These are phyloP conservation scores for Phataginus tricuspis DNA, from an alignment of 2,797 vertebrate genomes.

Conservation along the genomic window DNA sequence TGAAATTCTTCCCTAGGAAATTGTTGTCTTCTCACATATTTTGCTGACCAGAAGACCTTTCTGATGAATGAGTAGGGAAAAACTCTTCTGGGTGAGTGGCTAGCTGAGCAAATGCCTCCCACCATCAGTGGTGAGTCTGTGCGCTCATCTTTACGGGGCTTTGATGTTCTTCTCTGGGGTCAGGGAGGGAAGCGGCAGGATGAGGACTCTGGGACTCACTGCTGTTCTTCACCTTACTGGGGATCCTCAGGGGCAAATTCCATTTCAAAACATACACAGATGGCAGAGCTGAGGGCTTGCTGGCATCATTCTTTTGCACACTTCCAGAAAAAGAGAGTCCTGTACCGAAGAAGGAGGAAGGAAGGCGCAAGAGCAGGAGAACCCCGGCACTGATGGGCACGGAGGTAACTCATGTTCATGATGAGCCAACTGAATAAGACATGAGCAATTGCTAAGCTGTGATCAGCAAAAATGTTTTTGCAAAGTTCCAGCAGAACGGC, in stretches of 20 bases:
- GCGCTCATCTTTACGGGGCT: not conserved
- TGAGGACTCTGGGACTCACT: not conserved
- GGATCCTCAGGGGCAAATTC: not conserved
- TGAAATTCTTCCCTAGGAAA: constrained; percentile 67
- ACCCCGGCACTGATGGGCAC: not conserved
- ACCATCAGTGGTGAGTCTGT: not conserved
- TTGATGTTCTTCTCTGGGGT: not conserved
- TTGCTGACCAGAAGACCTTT: constrained; percentile 68
- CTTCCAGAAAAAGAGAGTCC: not conserved
- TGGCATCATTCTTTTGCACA: not conserved
- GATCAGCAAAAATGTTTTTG: constrained; percentile 59
- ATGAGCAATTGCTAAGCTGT: not conserved
- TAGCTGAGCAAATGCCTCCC: not conserved
- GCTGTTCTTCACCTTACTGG: not conserved
- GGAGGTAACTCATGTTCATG: not conserved
- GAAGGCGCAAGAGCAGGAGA: not conserved
- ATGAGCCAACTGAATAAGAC: constrained; percentile 23
- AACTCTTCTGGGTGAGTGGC: not conserved
- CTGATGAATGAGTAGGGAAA: constrained; percentile 58
- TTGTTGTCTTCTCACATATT: constrained; percentile 62
- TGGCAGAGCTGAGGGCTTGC: not conserved
- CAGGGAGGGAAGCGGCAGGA: not conserved
- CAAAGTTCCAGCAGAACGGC: constrained; percentile 65
- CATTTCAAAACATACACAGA: not conserved
- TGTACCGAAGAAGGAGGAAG: not conserved